Base-by-base conservation (phyloP, 2,888 invertebrate species). In the Andrena fulva region DNA sequence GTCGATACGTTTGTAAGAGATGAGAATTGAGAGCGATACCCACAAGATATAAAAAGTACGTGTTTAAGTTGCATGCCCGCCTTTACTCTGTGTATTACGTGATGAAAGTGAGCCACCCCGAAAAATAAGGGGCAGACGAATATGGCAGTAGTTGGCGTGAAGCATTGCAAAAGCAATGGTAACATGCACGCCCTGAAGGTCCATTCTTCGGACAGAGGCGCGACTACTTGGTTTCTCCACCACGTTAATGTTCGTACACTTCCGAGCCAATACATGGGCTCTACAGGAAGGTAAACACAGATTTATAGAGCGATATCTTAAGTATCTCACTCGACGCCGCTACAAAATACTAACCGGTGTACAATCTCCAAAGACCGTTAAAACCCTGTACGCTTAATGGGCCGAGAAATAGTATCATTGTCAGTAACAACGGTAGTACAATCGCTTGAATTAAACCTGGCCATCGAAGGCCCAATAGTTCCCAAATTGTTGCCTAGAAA, bases 121-220 rank as follows among this genome's bases (percentile, higher is more conserved):
- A 99, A 99, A 90, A 99, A 97, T 29, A 99, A 92, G 0, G 99
- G 98, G 86, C 97, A 97, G 83, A 98, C 95, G 90, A 98, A 96
- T 63, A 99, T 96, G 29, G 98, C 97, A 78, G 95, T 95, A 48
- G 96, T 94, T 0, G 97, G 97, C 33, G 96, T 94, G 89, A 98
- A 96, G 91, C 97, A 97, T 91, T 98, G 98, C 86, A 98, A 94
- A 59, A 99, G 95, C 56, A 99, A 93, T 4, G 99, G 98, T 94
- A 99, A 95, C 98, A 99, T 99, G 92, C 99, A 99, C 0, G 98
- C 98, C 86, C 99, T 95, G 94, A 98, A 99, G 7, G 98, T 98
- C 95, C 99, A 98, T 94, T 99, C 99, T 94, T 99, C 99, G 77
- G 98, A 98, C 69, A 99, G 93, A 0, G 99, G 99, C 0, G 99